Percentiles rank a stretch among this genome's conserved stretches.
These are phyloP conservation scores for Xenopus laevis DNA, from an alignment of 2,113 vertebrate genomes.

Conservation along the genomic window DNA sequence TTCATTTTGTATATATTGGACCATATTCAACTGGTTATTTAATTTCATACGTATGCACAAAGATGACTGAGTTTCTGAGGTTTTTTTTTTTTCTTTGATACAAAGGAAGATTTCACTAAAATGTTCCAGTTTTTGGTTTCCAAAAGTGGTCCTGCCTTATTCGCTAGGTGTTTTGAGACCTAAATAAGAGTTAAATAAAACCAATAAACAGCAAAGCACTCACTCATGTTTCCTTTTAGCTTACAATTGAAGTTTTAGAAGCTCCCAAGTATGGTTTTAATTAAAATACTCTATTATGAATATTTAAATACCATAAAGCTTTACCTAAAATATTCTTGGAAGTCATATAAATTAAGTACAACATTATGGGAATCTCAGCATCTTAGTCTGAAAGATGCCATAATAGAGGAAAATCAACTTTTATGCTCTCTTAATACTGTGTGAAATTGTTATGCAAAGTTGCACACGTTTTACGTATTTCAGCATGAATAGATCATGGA, in stretches of 20 bases:
- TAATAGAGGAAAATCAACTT: constrained; percentile 1
- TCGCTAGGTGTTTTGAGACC: too few relatives aligned
- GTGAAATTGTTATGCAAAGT: too few relatives aligned
- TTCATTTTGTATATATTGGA: too few relatives aligned
- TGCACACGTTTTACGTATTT: neutral
- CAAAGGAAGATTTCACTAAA: too few relatives aligned
- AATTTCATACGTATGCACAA: too few relatives aligned
- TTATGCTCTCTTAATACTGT: constrained; percentile 8
- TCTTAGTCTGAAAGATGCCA: constrained; percentile 27
- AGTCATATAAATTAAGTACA: constrained; percentile 19
- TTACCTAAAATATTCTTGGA: constrained; percentile 24
- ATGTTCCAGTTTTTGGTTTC: too few relatives aligned
- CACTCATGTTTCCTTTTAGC: neutral
- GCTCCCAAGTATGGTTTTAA: constrained; percentile 13
- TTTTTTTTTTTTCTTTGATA: too few relatives aligned
- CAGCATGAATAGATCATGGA: neutral
- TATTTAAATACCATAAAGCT: constrained; percentile 38
- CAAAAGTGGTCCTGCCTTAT: too few relatives aligned
- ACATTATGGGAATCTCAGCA: constrained; percentile 15
- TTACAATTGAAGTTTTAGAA: neutral
- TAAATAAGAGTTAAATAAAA: too few relatives aligned
- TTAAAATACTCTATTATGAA: constrained; percentile 27
- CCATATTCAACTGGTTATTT: too few relatives aligned
- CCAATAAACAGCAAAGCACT: neutral
- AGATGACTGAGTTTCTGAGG: too few relatives aligned